phyloP scores from a whole-genome alignment of 2,888 invertebrate species.

The Tiphia femorata region DNA sequence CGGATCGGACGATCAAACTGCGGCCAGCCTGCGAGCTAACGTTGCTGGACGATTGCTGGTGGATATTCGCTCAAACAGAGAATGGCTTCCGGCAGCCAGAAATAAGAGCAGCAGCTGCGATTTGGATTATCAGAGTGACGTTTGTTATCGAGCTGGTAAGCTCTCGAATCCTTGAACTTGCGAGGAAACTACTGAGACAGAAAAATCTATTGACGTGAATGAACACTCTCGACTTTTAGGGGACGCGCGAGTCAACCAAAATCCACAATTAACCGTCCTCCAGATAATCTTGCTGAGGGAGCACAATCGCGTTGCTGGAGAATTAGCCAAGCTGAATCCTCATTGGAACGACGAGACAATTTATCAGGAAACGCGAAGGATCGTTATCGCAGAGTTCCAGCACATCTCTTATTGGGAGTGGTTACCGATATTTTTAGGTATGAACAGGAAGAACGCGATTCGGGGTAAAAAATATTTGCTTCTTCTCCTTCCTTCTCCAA shows the following conservation, averaged over 20 bases:
- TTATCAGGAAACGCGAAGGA: constrained; percentile 81
- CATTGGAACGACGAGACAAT: constrained; percentile 80
- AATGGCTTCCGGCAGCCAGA: constrained; percentile 79
- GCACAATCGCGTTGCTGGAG: constrained; percentile 82
- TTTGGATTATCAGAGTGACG: constrained; percentile 74
- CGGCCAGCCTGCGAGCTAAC: constrained; percentile 76
- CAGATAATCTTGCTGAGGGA: constrained; percentile 84
- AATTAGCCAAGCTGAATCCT: constrained; percentile 77
- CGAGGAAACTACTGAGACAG: neutral
- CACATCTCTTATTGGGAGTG: constrained; percentile 86
- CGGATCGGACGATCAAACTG: constrained; percentile 79
- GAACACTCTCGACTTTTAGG: constrained; percentile 69
- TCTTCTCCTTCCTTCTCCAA: neutral
- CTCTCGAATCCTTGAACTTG: neutral
- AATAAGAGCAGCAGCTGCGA: constrained; percentile 81
- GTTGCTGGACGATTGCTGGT: constrained; percentile 78
- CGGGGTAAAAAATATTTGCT: neutral
- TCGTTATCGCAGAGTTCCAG: constrained; percentile 82
- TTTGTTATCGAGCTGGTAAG: constrained; percentile 76
- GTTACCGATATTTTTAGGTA: constrained; percentile 82
- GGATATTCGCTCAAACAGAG: constrained; percentile 75
- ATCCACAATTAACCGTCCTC: constrained; percentile 79
- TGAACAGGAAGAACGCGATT: too few species aligned
- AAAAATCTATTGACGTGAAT: too few species aligned
- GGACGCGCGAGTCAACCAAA: constrained; percentile 83